phyloP scores from a whole-genome alignment of 37 sponge, comb jelly and placozoan species.

The Diacarnus erythraeanus region DNA sequence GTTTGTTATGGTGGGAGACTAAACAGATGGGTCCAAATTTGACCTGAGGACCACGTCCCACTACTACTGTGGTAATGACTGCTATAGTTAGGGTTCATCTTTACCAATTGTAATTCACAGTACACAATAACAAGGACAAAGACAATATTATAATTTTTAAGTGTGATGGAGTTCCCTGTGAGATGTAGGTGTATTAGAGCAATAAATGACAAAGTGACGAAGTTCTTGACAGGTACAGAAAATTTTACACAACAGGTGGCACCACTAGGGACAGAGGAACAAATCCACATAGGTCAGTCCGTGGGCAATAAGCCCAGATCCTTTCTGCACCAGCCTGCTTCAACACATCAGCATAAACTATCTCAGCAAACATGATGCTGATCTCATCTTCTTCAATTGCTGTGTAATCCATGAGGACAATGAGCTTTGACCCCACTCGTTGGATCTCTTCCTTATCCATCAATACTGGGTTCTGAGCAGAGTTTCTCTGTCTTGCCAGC shows the following conservation, averaged over 20 bases:
- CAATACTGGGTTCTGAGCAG: constrained; percentile 56
- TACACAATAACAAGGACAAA: neutral
- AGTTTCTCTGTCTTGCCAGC: constrained; percentile 54
- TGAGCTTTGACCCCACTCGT: constrained; percentile 63
- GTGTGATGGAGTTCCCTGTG: neutral
- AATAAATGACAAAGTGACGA: neutral
- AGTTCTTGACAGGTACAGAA: no score
- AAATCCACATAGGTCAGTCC: constrained; percentile 61
- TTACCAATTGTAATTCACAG: no score
- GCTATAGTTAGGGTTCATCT: no score
- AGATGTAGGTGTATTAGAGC: neutral
- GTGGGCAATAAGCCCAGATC: constrained; percentile 79
- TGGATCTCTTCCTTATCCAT: constrained; percentile 77
- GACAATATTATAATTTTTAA: neutral
- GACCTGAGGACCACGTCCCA: no score
- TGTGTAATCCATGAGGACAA: constrained; percentile 81
- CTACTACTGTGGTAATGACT: no score
- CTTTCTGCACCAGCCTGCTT: constrained; percentile 63
- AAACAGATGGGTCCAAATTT: no score
- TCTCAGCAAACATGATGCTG: constrained; percentile 61
- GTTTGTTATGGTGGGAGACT: no score
- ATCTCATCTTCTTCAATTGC: constrained; percentile 68
- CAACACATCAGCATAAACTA: constrained; percentile 70
- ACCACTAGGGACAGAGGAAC: constrained; percentile 69
- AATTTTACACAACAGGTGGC: constrained; percentile 62